Evolutionary conservation across 2,797 vertebrate genomes (phyloP), one percentile per base, ranked within the genome.

Genomic region (Tenualosa thibaudeaui): DNA sequence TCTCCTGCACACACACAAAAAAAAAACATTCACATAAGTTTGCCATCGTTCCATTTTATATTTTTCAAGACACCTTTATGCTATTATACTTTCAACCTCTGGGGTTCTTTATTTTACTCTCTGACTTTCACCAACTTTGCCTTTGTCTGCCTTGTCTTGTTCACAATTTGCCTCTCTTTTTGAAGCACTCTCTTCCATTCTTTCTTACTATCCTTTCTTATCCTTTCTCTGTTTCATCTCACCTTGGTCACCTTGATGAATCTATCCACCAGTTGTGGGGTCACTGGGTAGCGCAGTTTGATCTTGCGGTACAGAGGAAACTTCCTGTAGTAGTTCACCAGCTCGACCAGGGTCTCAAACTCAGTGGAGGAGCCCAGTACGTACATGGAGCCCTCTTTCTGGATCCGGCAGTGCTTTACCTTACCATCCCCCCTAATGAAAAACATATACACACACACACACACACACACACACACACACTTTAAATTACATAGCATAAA

Each of bases 331-430:
- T 99, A 99, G 6, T 91, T 96, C 37, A 99, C 98, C 84, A 99
- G 92, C 91, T 99, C 98, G 91, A 98, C 96, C 24, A 99, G 91
- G 86, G 97, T 99, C 91, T 98, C 97, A 0, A 99, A 99, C 90
- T 98, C 98, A 0, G 97, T 97, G 0, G 98, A 98, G 56, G 96
- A 96, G 17, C 98, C 98, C 89, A 99, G 92, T 84, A 99, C 95
- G 2, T 96, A 98, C 89, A 96, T 94, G 49, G 88, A 89, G 22
- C 97, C 97, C 0, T 99, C 98, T 81, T 94, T 97, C 89, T 96
- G 94, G 90, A 99, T 98, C 22, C 97, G 96, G 86, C 98, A 99
- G 88, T 99, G 98, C 82, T 99, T 99, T 82, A 99, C 97, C 92
- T 96, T 97, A 26, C 97, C 97, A 56, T 97, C 96, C 0, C 98